A percentile compares a stretch with the other conserved stretches of the same genome.
Conservation (phyloP, 2,797 vertebrate species). For the Poeciliopsis infans region DNA sequence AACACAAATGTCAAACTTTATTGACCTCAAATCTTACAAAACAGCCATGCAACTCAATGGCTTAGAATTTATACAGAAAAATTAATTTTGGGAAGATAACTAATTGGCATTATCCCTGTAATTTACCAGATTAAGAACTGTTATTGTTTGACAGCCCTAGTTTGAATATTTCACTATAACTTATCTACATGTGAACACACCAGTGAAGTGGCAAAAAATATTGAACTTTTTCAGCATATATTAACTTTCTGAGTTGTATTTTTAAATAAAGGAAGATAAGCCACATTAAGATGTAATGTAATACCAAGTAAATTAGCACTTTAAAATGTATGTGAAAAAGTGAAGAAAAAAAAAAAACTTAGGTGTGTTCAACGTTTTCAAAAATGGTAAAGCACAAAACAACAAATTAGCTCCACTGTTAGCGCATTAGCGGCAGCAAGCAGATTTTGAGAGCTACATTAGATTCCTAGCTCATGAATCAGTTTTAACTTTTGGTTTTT, state of each 20-base stretch:
- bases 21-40: not conserved
- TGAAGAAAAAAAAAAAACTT: not conserved
- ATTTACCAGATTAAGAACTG: no score
- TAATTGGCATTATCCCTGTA: no score
- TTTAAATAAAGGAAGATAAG: no score
- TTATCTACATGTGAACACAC: no score
- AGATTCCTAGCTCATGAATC: not conserved
- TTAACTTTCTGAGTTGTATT: no score
- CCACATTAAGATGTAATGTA: no score
- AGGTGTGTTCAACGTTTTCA: not conserved
- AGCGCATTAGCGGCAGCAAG: not conserved
- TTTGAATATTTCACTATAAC: no score
- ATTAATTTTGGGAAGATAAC: not conserved
- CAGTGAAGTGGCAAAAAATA: no score
- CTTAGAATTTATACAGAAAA: not conserved
- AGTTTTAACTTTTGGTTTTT: not conserved
- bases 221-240: no score
- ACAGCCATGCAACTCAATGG: not conserved
- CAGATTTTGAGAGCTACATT: not conserved
- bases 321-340: not conserved
- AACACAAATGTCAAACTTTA: not conserved
- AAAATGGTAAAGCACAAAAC: not conserved
- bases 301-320: no score
- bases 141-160: no score
- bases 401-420: not conserved